Percentiles rank a stretch among this genome's conserved stretches.
phyloP scores from a whole-genome alignment of 2,797 vertebrate genomes.

The Scleropages formosus region DNA sequence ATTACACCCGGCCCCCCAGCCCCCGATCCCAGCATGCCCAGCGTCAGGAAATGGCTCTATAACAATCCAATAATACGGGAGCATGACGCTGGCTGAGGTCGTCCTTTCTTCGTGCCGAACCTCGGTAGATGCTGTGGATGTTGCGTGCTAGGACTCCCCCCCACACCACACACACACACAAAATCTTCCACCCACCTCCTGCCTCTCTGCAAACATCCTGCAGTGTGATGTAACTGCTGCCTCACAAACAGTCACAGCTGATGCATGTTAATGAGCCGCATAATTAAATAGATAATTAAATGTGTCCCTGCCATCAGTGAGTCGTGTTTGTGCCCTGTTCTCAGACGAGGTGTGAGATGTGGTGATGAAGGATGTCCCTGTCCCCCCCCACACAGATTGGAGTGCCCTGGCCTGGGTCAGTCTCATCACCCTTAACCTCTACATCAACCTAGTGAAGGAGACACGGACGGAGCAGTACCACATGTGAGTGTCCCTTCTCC shows the following conservation, averaged over 20 bases:
- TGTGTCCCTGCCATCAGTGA: neutral
- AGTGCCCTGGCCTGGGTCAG: conserved; percentile 74
- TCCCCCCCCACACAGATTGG: conserved; percentile 66
- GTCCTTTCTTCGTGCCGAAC: neutral
- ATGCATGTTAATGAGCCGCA: conserved; percentile 1
- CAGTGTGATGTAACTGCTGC: conserved; percentile 3
- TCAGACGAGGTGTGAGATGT: neutral
- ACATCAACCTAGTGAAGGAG: conserved; percentile 72
- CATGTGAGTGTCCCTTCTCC: conserved; percentile 55
- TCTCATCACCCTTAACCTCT: conserved; percentile 73
- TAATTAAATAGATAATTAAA: neutral
- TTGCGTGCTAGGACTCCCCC: neutral
- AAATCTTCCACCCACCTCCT: neutral
- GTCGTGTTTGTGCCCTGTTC: neutral
- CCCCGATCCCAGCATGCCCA: neutral
- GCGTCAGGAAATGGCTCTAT: conserved; percentile 14
- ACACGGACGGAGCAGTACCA: conserved; percentile 64
- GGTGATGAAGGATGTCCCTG: conserved; percentile 1
- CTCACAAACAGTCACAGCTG: neutral
- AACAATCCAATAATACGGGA: conserved; percentile 10
- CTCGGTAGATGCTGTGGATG: neutral
- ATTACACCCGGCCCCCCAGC: neutral
- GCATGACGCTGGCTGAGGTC: neutral
- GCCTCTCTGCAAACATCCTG: conserved; percentile 16
- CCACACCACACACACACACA: too few species aligned